These are phyloP conservation scores for Drosophila kikkawai DNA, from an alignment of 1,140 invertebrate species.

Conservation along the genomic window DNA sequence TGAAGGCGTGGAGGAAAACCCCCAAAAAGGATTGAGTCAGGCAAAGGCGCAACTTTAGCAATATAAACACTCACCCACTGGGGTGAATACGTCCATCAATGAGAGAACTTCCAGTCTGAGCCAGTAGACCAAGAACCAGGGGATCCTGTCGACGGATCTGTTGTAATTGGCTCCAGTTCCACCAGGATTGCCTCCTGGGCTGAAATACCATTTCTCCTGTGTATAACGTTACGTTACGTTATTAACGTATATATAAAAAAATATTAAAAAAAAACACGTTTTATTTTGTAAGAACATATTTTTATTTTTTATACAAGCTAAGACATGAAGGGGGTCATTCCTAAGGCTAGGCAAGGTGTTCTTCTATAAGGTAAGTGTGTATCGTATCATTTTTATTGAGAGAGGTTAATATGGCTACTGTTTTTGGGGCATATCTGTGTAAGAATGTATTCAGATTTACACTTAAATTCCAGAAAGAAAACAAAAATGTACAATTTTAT, in stretches of 20 bases:
- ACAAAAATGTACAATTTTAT: not conserved
- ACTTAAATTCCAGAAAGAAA: not conserved
- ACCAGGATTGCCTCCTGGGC: not conserved
- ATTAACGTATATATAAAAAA: not conserved
- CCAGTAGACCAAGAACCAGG: not conserved
- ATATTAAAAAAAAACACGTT: no score
- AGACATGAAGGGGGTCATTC: not conserved
- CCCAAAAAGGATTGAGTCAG: not conserved
- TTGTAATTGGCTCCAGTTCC: not conserved
- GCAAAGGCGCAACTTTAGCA: not conserved
- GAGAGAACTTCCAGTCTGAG: not conserved
- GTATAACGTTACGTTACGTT: not conserved
- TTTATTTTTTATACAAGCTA: not conserved
- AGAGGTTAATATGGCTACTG: constrained; percentile 16
- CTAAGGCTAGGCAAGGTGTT: constrained; percentile 3
- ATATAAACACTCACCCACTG: not conserved
- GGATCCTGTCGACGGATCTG: not conserved
- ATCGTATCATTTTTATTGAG: not conserved
- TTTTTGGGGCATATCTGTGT: not conserved
- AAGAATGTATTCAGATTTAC: not conserved
- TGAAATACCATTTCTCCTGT: not conserved
- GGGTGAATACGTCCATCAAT: not conserved
- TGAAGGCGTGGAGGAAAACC: not conserved
- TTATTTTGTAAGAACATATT: not conserved
- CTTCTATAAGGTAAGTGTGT: not conserved